phyloP scores from a whole-genome alignment of 2,797 vertebrate species.

The Danio aesculapii region DNA sequence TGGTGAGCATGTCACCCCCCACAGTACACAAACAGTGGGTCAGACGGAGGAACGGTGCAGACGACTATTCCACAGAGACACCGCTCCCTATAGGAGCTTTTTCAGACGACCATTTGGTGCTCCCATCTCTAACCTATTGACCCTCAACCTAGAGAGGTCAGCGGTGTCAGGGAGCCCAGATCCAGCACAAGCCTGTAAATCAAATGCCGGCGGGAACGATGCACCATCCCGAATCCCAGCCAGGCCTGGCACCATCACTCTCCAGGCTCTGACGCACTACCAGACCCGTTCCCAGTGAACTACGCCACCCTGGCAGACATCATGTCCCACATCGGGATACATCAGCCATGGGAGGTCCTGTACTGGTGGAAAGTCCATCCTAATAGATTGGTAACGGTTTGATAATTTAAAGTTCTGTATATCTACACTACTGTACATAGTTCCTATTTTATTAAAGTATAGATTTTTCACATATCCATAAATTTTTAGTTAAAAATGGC shows the following conservation, averaged over 20 bases:
- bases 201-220: conserved; percentile 78
- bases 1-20: conserved; percentile 52
- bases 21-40: conserved; percentile 69
- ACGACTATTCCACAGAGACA: conserved; percentile 70
- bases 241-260: conserved; percentile 78
- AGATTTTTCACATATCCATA: too few relatives aligned
- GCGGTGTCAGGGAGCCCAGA: conserved; percentile 68
- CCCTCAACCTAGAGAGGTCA: conserved; percentile 78
- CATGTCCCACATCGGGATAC: conserved; percentile 64
- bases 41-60: conserved; percentile 65
- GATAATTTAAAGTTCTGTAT: too few relatives aligned
- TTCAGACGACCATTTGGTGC: conserved; percentile 80
- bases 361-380: too few relatives aligned
- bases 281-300: conserved; percentile 76
- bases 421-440: too few relatives aligned
- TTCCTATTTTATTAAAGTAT: too few relatives aligned
- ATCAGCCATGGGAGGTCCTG: conserved; percentile 58
- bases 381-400: too few relatives aligned
- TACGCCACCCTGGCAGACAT: conserved; percentile 59
- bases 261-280: conserved; percentile 74
- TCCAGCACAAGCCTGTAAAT: conserved; percentile 77
- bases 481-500: too few relatives aligned
- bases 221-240: conserved; percentile 73
- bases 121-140: conserved; percentile 66
- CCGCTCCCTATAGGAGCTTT: conserved; percentile 66